These are phyloP conservation scores for Synergus japonicus DNA, from an alignment of 2,888 invertebrate species.

Conservation along the genomic window DNA sequence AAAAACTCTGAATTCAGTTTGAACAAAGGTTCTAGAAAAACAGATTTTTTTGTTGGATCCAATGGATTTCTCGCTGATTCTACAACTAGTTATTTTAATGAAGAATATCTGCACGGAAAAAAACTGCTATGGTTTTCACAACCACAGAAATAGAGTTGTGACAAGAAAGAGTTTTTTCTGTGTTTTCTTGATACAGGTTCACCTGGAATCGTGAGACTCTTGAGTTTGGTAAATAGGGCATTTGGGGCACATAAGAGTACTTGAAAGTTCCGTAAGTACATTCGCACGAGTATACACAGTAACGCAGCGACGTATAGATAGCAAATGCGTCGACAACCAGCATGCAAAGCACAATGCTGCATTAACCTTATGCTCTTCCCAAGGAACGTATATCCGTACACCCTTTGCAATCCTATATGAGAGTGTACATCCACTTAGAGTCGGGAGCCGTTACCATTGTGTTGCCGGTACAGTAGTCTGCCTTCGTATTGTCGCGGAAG, in stretches of 20 bases:
- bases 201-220: not conserved
- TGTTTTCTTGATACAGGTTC: not conserved
- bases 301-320: not conserved
- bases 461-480: constrained; percentile 1
- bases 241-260: not conserved
- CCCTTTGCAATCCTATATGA: constrained; percentile 31
- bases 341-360: constrained; percentile 61
- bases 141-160: too few relatives aligned
- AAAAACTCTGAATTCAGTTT: too few relatives aligned
- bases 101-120: too few relatives aligned
- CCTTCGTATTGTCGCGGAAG: constrained; percentile 20
- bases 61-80: too few relatives aligned
- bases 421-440: constrained; percentile 36
- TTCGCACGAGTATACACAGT: not conserved
- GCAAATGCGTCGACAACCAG: constrained; percentile 36
- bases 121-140: too few relatives aligned
- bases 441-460: constrained; percentile 36
- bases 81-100: too few relatives aligned
- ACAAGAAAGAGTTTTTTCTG: too few relatives aligned
- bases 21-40: too few relatives aligned
- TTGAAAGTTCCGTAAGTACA: constrained; percentile 16
- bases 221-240: not conserved
- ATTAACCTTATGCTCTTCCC: constrained; percentile 55
- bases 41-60: too few relatives aligned
- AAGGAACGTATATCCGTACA: constrained; percentile 15